phyloP scores from a whole-genome alignment of 2,888 invertebrate species.

The Parascotia fuliginaria region DNA sequence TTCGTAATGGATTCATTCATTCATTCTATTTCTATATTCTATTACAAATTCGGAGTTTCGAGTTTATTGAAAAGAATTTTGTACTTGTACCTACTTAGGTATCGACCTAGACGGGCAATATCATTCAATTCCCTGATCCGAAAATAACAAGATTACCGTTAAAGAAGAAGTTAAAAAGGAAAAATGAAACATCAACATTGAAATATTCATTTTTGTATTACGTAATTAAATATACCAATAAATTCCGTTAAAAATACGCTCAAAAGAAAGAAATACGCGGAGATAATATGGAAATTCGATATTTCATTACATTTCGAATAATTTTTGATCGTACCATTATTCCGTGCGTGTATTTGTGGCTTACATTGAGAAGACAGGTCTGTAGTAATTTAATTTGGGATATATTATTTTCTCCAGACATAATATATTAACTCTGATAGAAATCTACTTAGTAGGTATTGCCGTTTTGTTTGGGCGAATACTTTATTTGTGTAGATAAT shows the following conservation, averaged over 20 bases:
- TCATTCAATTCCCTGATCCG: background rate
- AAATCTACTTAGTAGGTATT: too few species aligned
- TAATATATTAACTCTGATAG: too few species aligned
- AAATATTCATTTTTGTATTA: constrained; percentile 25
- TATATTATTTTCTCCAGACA: too few species aligned
- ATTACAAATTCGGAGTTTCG: too few species aligned
- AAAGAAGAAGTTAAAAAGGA: constrained; percentile 8
- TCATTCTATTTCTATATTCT: too few species aligned
- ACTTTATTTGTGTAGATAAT: too few species aligned
- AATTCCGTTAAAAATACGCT: constrained; percentile 8
- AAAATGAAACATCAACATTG: constrained; percentile 16
- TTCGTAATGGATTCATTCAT: too few species aligned
- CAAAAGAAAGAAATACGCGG: constrained; percentile 17
- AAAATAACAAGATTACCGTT: constrained; percentile 14
- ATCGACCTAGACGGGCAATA: background rate
- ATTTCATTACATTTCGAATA: constrained; percentile 16
- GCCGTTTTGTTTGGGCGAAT: too few species aligned
- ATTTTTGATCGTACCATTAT: constrained; percentile 8
- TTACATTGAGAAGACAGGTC: background rate
- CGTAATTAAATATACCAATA: constrained; percentile 29
- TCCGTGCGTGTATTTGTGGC: background rate
- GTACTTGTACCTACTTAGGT: background rate
- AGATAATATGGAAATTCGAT: background rate
- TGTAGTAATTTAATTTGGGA: background rate
- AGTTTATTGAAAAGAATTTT: background rate